Conservation (phyloP, 2,888 invertebrate genomes). For the Rhingia campestris region DNA sequence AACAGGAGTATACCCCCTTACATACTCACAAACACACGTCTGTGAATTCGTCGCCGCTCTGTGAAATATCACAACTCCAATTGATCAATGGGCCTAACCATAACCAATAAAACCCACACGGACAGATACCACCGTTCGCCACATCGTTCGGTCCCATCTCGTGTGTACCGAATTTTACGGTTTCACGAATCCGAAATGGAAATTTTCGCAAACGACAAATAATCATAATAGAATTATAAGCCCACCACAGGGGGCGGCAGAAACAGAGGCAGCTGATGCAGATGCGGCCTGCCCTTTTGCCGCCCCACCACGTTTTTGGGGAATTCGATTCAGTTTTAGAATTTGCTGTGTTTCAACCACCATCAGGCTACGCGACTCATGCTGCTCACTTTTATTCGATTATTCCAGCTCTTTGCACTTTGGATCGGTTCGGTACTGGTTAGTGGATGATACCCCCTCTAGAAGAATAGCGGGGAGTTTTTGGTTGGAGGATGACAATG, state of each 20-base stretch:
- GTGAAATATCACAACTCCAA: slow-evolving; percentile 62
- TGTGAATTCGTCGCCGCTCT: slow-evolving; percentile 6
- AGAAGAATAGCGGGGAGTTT: slow-evolving; percentile 36
- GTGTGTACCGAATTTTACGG: slow-evolving; percentile 53
- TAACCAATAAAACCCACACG: slow-evolving; percentile 33
- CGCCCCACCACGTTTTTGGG: slow-evolving; percentile 13
- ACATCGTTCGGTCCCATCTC: not conserved
- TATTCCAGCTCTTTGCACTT: slow-evolving; percentile 66
- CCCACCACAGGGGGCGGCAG: not conserved
- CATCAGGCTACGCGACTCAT: slow-evolving; percentile 38
- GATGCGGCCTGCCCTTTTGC: slow-evolving; percentile 28
- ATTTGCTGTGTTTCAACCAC: slow-evolving; percentile 48
- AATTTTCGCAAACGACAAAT: slow-evolving; percentile 63
- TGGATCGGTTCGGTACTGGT: slow-evolving; percentile 10
- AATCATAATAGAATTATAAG: slow-evolving; percentile 70
- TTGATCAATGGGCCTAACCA: slow-evolving; percentile 56
- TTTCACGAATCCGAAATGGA: slow-evolving; percentile 64
- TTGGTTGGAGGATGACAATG: slow-evolving; percentile 53
- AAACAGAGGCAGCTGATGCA: slow-evolving; percentile 8
- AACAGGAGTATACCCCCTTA: no score
- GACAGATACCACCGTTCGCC: slow-evolving; percentile 15
- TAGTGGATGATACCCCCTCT: not conserved
- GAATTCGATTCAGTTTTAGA: slow-evolving; percentile 59
- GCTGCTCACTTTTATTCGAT: slow-evolving; percentile 66
- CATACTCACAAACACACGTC: slow-evolving; percentile 14